Evolutionary conservation across 2,113 vertebrate species (phyloP).

Genomic region (Misgurnus mizolepis): DNA sequence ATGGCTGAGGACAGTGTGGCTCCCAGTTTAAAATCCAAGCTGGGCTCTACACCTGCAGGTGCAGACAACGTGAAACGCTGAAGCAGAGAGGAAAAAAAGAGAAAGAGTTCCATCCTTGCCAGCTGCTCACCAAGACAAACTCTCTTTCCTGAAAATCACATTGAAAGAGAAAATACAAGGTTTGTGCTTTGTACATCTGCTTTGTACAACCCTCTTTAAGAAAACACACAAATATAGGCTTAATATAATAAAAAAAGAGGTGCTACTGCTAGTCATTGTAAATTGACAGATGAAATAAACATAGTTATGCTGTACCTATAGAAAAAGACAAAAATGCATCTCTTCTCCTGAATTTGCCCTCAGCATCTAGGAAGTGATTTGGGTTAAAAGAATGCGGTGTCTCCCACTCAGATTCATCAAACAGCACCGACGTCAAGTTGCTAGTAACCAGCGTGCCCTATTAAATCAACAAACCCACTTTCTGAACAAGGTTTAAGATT

Average conservation of each 20-base stretch:
- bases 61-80: slow-evolving; percentile 65
- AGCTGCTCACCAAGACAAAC: slow-evolving; percentile 78
- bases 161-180: neutral
- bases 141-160: slow-evolving; percentile 72
- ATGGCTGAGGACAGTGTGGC: slow-evolving; percentile 57
- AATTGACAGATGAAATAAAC: no score
- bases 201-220: neutral
- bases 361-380: slow-evolving; percentile 82
- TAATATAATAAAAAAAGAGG: no score
- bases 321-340: slow-evolving; percentile 85
- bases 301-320: slow-evolving; percentile 63
- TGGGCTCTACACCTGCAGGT: slow-evolving; percentile 59
- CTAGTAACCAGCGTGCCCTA: slow-evolving; percentile 76
- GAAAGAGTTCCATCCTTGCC: slow-evolving; percentile 81
- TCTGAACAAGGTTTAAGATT: neutral
- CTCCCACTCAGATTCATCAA: slow-evolving; percentile 77
- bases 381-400: slow-evolving; percentile 83
- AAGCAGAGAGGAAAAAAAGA: slow-evolving; percentile 80
- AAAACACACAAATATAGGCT: no score
- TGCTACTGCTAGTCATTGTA: no score
- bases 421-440: slow-evolving; percentile 77
- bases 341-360: slow-evolving; percentile 78
- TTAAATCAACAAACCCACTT: neutral
- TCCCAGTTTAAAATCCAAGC: slow-evolving; percentile 60
- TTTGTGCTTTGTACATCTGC: neutral